Conservation (phyloP, 2,888 invertebrate genomes). For the Cantharis rufa region DNA sequence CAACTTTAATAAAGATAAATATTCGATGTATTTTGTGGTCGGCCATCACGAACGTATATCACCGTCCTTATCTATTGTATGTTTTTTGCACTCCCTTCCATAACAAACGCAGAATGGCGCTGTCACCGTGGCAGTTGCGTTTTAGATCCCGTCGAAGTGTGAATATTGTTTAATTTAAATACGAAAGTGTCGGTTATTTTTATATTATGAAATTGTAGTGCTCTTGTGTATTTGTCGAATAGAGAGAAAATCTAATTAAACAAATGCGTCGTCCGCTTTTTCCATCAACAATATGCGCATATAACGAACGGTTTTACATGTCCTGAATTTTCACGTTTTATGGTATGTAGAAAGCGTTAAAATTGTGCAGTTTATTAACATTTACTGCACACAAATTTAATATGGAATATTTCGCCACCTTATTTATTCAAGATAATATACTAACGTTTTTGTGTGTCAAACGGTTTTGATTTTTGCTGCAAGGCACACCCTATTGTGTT, state of each 20-base stretch:
- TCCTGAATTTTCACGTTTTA: conserved; percentile 24
- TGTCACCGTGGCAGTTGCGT: conserved; percentile 43
- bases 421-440: not conserved
- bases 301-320: conserved; percentile 20
- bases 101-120: conserved; percentile 42
- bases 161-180: conserved; percentile 9
- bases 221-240: not conserved
- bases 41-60: not conserved
- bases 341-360: conserved; percentile 26
- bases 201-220: conserved; percentile 15
- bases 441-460: not conserved
- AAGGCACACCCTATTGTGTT: not conserved
- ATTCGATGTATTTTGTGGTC: not conserved
- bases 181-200: conserved; percentile 16
- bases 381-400: not conserved
- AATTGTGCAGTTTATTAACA: not conserved
- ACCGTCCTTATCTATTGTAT: conserved; percentile 8
- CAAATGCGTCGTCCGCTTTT: conserved; percentile 4
- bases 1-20: not conserved
- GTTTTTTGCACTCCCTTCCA: conserved; percentile 28
- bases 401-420: not conserved
- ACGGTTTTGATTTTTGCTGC: not conserved
- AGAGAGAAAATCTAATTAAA: not conserved
- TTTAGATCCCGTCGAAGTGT: conserved; percentile 28
- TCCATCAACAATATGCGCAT: conserved; percentile 19